These are phyloP conservation scores for Pipistrellus pygmaeus DNA, from an alignment of 2,797 vertebrate genomes.

Conservation along the genomic window DNA sequence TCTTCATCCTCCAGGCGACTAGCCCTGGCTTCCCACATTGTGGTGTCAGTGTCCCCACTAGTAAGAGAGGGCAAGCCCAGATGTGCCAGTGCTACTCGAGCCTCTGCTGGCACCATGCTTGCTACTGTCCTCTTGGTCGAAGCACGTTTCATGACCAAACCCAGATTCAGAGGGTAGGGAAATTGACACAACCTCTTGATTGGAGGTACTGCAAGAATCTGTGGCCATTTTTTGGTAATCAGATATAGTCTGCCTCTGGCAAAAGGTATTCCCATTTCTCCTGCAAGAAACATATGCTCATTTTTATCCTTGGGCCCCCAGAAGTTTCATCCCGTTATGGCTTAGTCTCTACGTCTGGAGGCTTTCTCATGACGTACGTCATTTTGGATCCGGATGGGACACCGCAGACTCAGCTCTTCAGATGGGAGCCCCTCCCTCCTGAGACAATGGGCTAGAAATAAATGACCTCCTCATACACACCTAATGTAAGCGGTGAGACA, in stretches of 20 bases:
- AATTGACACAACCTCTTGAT: neutral
- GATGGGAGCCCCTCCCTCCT: neutral
- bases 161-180: neutral
- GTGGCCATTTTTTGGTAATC: neutral
- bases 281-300: neutral
- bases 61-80: neutral
- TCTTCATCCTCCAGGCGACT: neutral
- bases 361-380: neutral
- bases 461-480: neutral
- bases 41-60: neutral
- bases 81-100: accelerated
- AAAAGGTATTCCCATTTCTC: conserved; percentile 33
- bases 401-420: neutral
- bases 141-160: neutral
- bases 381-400: neutral
- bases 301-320: neutral
- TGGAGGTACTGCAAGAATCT: neutral
- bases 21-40: neutral
- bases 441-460: neutral
- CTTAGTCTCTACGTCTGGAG: neutral
- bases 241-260: neutral
- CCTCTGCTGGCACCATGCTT: neutral
- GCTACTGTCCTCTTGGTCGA: neutral
- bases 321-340: neutral
- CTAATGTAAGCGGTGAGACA: neutral